Evolutionary conservation across 2,888 invertebrate species (phyloP), one percentile per base, ranked within the genome.

Genomic region (Scotopteryx bipunctaria): DNA sequence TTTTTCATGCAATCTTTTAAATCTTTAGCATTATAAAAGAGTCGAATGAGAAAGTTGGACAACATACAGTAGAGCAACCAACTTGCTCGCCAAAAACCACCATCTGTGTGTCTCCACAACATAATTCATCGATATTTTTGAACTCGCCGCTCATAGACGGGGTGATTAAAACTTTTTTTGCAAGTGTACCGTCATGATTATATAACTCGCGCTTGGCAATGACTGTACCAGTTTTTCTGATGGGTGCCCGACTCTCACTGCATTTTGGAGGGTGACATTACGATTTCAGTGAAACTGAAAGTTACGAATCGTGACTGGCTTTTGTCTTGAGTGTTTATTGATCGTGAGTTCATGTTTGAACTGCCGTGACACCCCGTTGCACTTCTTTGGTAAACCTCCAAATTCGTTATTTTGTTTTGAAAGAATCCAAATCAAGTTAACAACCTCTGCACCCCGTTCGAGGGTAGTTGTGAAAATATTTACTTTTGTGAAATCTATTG

Each of bases 51-150:
- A 33, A 51, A 36, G 49, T 21, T 45, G 19, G 31, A 8, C n/a
- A 9, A 1, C 9, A 15, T 8, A 2, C 23, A 19, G 14, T 4
- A 4, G 5, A 38, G 27, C 9, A 4, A n/a, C 54, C 0, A 60
- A 59, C 63, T 40, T 35, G 69, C 44, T 66, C 37, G 40, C 4
- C 13, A 1, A 9, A n/a, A 48, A 11, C 31, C 13, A 2, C 0
- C 0, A 0, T 2, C 42, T 45, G 48, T 72, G 60, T 56, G 60
- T 64, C 57, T 41, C n/a, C 46, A 14, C 35, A 8, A 23, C 44
- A 53, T 57, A 55, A 62, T 38, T 41, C 45, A 61, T 63, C 64
- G 57, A 58, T 63, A 67, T 67, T 51, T 63, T 67, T 71, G 61
- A 62, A 57, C 57, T 66, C 47, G 49, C 69, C 67, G 69, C 52